These are phyloP conservation scores for Drosophila parvula DNA, from an alignment of 1,140 invertebrate genomes.

Conservation along the genomic window DNA sequence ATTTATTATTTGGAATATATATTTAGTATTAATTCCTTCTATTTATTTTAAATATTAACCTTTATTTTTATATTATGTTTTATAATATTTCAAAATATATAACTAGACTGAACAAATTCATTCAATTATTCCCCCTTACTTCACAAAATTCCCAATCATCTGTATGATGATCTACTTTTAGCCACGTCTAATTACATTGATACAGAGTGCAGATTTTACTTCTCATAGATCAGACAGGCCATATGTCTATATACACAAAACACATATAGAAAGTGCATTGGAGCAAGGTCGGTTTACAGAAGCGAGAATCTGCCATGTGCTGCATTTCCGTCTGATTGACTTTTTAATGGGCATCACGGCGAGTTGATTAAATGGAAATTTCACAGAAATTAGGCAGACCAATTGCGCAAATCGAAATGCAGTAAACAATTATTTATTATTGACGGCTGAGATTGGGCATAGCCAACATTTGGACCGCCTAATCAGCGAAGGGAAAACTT, in stretches of 20 bases:
- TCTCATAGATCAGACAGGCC: conserved; percentile 1
- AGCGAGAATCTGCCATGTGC: conserved; percentile 9
- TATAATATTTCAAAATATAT: too few relatives aligned
- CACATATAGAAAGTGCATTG: conserved; percentile 18
- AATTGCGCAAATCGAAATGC: conserved; percentile 44
- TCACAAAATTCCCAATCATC: neutral
- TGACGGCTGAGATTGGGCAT: conserved; percentile 11
- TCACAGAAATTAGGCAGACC: conserved; percentile 51
- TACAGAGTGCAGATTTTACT: conserved; percentile 22
- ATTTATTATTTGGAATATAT: neutral
- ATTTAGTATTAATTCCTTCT: too few relatives aligned
- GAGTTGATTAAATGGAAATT: conserved; percentile 62
- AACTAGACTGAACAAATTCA: neutral
- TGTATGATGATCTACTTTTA: conserved; percentile 18
- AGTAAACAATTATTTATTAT: conserved; percentile 22
- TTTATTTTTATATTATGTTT: too few relatives aligned
- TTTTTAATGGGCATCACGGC: conserved; percentile 60
- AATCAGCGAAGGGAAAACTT: conserved; percentile 21
- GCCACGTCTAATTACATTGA: neutral
- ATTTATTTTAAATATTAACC: too few relatives aligned
- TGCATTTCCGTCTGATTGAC: conserved; percentile 64
- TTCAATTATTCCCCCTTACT: too few relatives aligned
- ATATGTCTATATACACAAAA: neutral
- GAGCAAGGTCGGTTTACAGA: conserved; percentile 38
- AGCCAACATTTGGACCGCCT: conserved; percentile 10